phyloP scores from a whole-genome alignment of 2,113 vertebrate genomes.

The Mus pahari region DNA sequence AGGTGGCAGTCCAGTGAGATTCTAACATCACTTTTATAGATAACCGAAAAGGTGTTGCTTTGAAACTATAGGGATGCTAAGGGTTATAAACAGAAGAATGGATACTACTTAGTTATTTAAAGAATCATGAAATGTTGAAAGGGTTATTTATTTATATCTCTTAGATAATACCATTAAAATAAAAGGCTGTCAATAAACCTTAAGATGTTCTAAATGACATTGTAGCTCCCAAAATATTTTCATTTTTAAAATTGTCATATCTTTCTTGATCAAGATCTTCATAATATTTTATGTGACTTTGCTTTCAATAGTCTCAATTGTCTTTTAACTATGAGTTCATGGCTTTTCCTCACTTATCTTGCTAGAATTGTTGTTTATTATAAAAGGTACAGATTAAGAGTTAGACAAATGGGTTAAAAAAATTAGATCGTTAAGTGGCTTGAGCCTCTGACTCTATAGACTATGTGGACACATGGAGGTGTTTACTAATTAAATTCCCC shows the following conservation, averaged over 20 bases:
- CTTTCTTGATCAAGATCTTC: not conserved
- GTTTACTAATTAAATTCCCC: not conserved
- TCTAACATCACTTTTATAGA: slow-evolving; percentile 6
- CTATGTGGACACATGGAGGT: no score
- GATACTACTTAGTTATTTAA: not conserved
- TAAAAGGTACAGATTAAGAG: not conserved
- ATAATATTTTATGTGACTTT: not conserved
- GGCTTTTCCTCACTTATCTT: not conserved
- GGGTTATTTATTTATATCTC: not conserved
- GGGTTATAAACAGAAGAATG: not conserved
- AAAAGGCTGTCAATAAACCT: not conserved
- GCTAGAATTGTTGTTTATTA: not conserved
- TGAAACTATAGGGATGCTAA: not conserved
- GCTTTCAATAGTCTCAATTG: not conserved
- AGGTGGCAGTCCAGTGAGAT: not conserved
- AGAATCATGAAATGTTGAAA: not conserved
- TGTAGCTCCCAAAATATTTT: not conserved
- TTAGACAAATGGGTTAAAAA: not conserved
- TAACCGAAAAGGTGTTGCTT: not conserved
- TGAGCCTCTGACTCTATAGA: not conserved
- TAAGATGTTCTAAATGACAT: not conserved
- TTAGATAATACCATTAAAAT: not conserved
- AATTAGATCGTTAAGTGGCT: not conserved
- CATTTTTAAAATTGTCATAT: not conserved
- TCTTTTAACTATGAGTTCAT: not conserved